These are phyloP conservation scores for Eilema griseolum DNA, from an alignment of 2,888 invertebrate species.

Conservation along the genomic window DNA sequence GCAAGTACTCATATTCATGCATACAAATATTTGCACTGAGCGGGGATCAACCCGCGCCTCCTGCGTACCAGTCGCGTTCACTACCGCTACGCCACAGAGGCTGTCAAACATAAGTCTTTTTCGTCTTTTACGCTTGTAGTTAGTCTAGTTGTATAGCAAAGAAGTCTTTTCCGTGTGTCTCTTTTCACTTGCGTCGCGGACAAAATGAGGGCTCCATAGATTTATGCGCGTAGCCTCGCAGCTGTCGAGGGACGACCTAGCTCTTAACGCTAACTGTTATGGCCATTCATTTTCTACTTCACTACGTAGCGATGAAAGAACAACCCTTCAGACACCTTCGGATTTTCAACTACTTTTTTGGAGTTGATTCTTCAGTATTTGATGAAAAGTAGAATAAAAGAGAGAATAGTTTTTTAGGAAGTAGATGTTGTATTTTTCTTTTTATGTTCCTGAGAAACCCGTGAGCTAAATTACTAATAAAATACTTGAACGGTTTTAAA, in stretches of 20 bases:
- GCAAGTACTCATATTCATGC: too few species aligned
- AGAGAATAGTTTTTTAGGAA: background rate
- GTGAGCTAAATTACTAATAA: too few species aligned
- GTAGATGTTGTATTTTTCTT: background rate
- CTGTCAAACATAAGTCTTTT: too few species aligned
- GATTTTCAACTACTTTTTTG: background rate
- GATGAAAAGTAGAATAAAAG: background rate
- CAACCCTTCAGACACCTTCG: slow-evolving; percentile 22
- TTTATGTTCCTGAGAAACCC: background rate
- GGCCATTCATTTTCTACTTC: slow-evolving; percentile 57
- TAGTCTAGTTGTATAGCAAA: too few species aligned
- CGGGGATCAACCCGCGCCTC: too few species aligned
- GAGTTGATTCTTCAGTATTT: background rate
- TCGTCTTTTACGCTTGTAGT: too few species aligned
- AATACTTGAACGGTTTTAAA: too few species aligned
- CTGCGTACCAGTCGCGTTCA: too few species aligned
- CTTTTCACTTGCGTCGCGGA: slow-evolving; percentile 39
- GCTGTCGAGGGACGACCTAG: slow-evolving; percentile 54
- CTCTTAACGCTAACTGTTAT: slow-evolving; percentile 59
- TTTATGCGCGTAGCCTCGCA: slow-evolving; percentile 60
- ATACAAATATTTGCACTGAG: too few species aligned
- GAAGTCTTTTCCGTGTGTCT: slow-evolving; percentile 6
- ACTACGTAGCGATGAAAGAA: slow-evolving; percentile 27
- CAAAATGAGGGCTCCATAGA: slow-evolving; percentile 53
- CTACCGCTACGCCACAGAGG: too few species aligned